Evolutionary conservation across 2,113 vertebrate genomes (phyloP).

Genomic region (Oncorhynchus clarkii): DNA sequence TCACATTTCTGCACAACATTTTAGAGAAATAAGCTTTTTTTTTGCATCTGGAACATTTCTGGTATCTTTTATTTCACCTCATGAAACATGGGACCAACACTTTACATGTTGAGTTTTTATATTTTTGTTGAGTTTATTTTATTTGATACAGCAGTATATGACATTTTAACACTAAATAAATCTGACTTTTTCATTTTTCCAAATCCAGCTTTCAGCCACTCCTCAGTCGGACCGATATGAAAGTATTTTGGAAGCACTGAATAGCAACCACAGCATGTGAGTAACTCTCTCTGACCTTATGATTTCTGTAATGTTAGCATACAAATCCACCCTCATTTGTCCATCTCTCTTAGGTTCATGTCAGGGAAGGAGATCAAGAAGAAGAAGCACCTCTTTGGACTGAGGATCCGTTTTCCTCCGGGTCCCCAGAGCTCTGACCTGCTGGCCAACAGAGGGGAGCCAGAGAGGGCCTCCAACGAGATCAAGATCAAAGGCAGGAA

Average conservation of each 20-base stretch:
- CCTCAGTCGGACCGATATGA: slow-evolving; percentile 89
- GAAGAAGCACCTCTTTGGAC: slow-evolving; percentile 97
- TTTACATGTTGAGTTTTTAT: too few species aligned
- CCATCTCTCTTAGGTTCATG: slow-evolving; percentile 84
- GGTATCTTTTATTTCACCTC: too few species aligned
- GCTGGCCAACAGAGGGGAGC: slow-evolving; percentile 76
- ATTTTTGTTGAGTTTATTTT: too few species aligned
- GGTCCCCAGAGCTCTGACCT: slow-evolving; percentile 84
- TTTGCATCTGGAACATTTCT: too few species aligned
- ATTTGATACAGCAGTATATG: too few species aligned
- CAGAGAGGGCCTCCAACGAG: slow-evolving; percentile 89
- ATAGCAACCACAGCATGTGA: slow-evolving; percentile 94
- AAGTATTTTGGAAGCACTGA: slow-evolving; percentile 88
- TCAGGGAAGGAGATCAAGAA: slow-evolving; percentile 99
- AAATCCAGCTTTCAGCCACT: slow-evolving; percentile 83
- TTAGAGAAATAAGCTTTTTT: too few species aligned
- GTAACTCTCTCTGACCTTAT: slow-evolving; percentile 38
- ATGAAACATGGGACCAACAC: too few species aligned
- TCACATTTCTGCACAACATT: too few species aligned
- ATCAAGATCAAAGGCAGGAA: slow-evolving; percentile 97
- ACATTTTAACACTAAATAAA: neutral
- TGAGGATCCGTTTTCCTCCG: slow-evolving; percentile 95
- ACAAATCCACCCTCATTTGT: neutral
- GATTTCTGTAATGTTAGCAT: neutral
- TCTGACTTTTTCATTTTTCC: neutral